These are phyloP conservation scores for Lottia gigantea DNA, from an alignment of 2,888 invertebrate genomes.

Conservation along the genomic window DNA sequence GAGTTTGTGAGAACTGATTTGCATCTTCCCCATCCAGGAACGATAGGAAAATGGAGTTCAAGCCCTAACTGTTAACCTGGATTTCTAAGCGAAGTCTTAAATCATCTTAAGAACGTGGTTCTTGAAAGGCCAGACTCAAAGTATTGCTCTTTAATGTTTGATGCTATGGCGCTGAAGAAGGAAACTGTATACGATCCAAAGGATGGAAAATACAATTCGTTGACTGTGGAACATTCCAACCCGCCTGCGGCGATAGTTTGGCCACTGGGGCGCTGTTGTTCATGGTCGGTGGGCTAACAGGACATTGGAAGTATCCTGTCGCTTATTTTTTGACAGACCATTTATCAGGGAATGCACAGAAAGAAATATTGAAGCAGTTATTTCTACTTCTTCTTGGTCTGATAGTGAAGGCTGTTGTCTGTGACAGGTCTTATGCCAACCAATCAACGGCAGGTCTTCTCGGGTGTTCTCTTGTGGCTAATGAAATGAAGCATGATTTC, in stretches of 20 bases:
- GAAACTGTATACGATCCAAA: too few relatives aligned
- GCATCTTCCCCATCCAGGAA: neutral
- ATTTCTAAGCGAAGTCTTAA: neutral
- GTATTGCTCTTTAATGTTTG: too few relatives aligned
- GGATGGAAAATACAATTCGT: too few relatives aligned
- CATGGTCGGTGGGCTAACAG: neutral
- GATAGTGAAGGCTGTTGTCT: constrained; percentile 12
- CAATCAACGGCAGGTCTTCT: constrained; percentile 11
- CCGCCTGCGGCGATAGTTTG: too few relatives aligned
- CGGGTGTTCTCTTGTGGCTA: constrained; percentile 11
- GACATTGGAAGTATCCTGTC: constrained; percentile 10
- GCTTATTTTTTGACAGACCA: constrained; percentile 1
- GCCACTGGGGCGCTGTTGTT: too few relatives aligned
- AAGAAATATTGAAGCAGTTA: constrained; percentile 11
- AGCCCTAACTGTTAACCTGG: constrained; percentile 10
- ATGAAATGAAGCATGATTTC: neutral
- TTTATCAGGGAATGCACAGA: constrained; percentile 1
- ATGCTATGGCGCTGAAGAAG: too few relatives aligned
- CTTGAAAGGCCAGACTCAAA: too few relatives aligned
- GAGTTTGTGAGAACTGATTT: neutral
- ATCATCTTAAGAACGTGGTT: too few relatives aligned
- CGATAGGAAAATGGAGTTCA: constrained; percentile 1
- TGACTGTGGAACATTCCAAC: too few relatives aligned
- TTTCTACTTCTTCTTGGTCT: neutral
- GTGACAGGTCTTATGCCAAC: constrained; percentile 12